A percentile compares a stretch with the other conserved stretches of the same genome.
phyloP scores from a whole-genome alignment of 2,113 vertebrate species.

The Alosa alosa region DNA sequence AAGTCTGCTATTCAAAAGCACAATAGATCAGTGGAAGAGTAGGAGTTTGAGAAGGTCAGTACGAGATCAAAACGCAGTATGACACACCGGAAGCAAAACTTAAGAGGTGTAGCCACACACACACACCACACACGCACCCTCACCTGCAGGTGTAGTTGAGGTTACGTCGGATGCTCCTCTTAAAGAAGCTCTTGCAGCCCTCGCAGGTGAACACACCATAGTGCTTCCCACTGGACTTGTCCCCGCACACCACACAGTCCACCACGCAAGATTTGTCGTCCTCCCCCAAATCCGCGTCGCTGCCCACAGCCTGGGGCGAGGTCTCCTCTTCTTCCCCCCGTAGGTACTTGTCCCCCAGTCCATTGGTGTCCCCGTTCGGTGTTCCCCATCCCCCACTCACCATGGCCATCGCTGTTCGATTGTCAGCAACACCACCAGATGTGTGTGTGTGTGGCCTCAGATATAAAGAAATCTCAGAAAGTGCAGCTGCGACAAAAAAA shows the following conservation, averaged over 20 bases:
- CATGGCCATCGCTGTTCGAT: conserved; percentile 84
- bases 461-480: not conserved
- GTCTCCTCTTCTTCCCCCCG: conserved; percentile 79
- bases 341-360: conserved; percentile 81
- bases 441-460: not conserved
- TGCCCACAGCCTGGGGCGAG: conserved; percentile 85
- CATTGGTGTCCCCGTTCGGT: conserved; percentile 79
- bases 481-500: not conserved
- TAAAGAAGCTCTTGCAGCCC: conserved; percentile 97
- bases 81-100: not conserved
- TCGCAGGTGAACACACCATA: conserved; percentile 95
- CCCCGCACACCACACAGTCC: conserved; percentile 92
- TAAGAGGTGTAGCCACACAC: not conserved
- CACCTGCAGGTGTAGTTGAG: conserved; percentile 95
- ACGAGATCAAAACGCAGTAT: not conserved
- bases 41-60: not conserved
- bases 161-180: conserved; percentile 90
- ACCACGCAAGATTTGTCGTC: conserved; percentile 84
- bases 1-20: not conserved
- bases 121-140: conserved; percentile 23
- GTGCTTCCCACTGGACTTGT: conserved; percentile 91
- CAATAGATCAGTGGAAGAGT: not conserved
- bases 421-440: conserved; percentile 24
- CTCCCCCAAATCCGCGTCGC: conserved; percentile 84
- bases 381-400: conserved; percentile 91